Evolutionary conservation across 2,888 invertebrate species (phyloP), one percentile per base, ranked within the genome.

Genomic region (Margaritifera margaritifera): DNA sequence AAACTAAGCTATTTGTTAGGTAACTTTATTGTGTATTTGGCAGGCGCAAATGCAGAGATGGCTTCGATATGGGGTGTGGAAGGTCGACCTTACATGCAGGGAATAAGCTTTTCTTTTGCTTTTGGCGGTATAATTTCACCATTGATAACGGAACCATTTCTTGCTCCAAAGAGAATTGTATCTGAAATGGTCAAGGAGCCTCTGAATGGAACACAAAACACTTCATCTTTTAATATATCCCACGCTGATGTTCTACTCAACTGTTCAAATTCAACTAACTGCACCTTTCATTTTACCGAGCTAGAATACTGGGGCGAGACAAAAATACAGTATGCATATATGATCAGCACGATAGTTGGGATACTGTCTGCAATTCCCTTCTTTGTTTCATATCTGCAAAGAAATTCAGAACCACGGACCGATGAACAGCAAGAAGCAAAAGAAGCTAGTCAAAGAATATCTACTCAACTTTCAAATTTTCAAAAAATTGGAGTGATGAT

Each of bases 101-200:
- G 89, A 6, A 72, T 90, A 18, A 90, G 90, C 75, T 90, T 90
- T 79, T 83, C 86, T 52, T 90, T 90, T 78, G 90, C 90, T n/a
- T 69, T 90, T 56, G 91, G 91, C 11, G 90, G 90, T 20, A 89
- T 90, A 65, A 71, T 91, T 11, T 87, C 91, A 11, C 91, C 91
- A 24, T 74, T 91, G 31, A 79, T 90, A 51, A 88, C 90, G n/a
- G 88, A 89, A 65, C 90, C 90, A 31, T 91, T 91, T 75, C 78
- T 89, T 15, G 79, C 82, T 6, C 59, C 68, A 59, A 73, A 72
- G 61, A 51, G 62, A 31, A 66, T 66, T 65, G 27, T 66, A 6
- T 18, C 25, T 50, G 54, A 42, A 42, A 11, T 42, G 42, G 42
- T 15, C 42, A 42, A 42, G 42, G 42, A 42, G 42, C 15, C 42